phyloP scores from a whole-genome alignment of 2,113 vertebrate species.

The Oncorhynchus mykiss region DNA sequence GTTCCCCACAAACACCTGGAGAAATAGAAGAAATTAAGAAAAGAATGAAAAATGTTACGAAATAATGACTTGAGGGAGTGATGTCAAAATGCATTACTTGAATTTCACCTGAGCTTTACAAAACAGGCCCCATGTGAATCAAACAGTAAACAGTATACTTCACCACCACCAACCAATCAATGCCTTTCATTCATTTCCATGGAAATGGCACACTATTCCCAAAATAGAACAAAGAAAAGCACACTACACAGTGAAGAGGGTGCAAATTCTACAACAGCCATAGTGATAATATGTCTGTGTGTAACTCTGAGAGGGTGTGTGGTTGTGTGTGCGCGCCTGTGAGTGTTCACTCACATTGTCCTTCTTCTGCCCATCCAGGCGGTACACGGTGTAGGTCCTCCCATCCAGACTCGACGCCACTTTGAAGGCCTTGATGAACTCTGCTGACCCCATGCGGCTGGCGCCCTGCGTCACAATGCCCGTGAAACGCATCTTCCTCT shows the following conservation, averaged over 20 bases:
- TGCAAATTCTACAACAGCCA: too few relatives aligned
- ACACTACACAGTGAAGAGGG: too few relatives aligned
- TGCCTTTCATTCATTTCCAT: too few relatives aligned
- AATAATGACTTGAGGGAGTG: too few relatives aligned
- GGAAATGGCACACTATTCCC: too few relatives aligned
- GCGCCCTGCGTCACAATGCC: constrained; percentile 90
- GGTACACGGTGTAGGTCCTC: constrained; percentile 75
- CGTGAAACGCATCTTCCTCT: constrained; percentile 83
- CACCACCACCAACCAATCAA: too few relatives aligned
- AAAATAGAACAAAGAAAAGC: too few relatives aligned
- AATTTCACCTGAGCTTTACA: too few relatives aligned
- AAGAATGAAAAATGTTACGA: neutral
- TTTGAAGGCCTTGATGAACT: constrained; percentile 87
- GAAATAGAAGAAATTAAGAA: neutral
- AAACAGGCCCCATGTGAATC: too few relatives aligned
- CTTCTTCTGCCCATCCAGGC: constrained; percentile 49
- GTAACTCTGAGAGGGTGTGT: neutral
- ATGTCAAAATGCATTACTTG: too few relatives aligned
- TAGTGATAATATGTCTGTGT: neutral
- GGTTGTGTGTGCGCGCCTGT: neutral
- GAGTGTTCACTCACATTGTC: constrained; percentile 75
- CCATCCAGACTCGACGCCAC: constrained; percentile 86
- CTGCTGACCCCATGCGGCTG: constrained; percentile 78
- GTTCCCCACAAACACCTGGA: constrained; percentile 87
- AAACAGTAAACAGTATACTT: too few relatives aligned